Evolutionary conservation across 2,797 vertebrate genomes (phyloP).

Genomic region (Lutjanus campechanus): DNA sequence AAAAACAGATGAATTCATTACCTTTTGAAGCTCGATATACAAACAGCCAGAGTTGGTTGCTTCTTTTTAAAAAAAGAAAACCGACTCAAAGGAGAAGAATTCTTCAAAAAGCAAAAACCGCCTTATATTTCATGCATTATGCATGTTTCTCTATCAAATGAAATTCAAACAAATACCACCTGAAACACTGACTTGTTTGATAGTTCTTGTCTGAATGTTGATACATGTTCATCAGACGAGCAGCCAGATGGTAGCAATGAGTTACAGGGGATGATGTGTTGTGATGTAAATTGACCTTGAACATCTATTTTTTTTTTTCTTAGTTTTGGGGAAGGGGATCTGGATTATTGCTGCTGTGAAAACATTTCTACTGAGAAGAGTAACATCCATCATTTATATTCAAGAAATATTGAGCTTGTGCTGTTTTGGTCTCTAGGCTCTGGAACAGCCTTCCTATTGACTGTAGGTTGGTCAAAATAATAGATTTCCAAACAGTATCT

Average conservation of each 20-base stretch:
- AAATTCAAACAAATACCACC: slow-evolving; percentile 41
- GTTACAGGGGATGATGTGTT: slow-evolving; percentile 25
- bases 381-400: not conserved
- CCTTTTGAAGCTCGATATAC: slow-evolving; percentile 35
- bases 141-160: slow-evolving; percentile 33
- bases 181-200: slow-evolving; percentile 34
- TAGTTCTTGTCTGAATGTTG: slow-evolving; percentile 21
- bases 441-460: not conserved
- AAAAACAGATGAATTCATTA: slow-evolving; percentile 52
- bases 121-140: slow-evolving; percentile 42
- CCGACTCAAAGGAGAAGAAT: slow-evolving; percentile 11
- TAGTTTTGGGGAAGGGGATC: not conserved
- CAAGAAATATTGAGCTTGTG: not conserved
- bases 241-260: slow-evolving; percentile 35
- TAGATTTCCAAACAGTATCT: slow-evolving; percentile 14
- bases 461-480: not conserved
- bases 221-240: slow-evolving; percentile 34
- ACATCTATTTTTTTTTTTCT: not conserved
- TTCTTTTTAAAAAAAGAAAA: slow-evolving; percentile 29
- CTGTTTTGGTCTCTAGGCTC: not conserved
- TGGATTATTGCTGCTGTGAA: not conserved
- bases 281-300: slow-evolving; percentile 21
- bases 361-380: not conserved
- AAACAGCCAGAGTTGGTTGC: slow-evolving; percentile 25
- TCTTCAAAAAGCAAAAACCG: slow-evolving; percentile 26